These are phyloP conservation scores for Leptopilina drosophilae DNA, from an alignment of 2,888 invertebrate species.

Conservation along the genomic window DNA sequence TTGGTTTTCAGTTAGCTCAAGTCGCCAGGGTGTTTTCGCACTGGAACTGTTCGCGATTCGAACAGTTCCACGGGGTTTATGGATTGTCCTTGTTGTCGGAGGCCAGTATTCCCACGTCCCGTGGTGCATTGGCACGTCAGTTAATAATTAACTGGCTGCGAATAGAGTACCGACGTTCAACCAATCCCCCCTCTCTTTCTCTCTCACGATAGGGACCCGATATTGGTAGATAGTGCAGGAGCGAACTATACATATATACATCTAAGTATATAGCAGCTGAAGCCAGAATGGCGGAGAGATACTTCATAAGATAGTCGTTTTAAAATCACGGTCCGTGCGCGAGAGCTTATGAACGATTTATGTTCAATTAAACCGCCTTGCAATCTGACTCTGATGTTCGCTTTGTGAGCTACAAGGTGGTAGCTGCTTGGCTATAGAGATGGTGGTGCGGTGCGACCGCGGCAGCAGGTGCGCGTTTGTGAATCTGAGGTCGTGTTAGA, in stretches of 20 bases:
- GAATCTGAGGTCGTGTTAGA: slow-evolving; percentile 56
- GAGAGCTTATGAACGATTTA: slow-evolving; percentile 68
- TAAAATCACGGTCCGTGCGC: slow-evolving; percentile 60
- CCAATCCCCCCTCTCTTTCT: slow-evolving; percentile 25
- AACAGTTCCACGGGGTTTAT: slow-evolving; percentile 16
- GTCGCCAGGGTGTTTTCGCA: too few species aligned
- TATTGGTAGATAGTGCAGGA: slow-evolving; percentile 31
- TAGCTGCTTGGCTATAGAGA: slow-evolving; percentile 44
- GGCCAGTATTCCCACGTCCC: slow-evolving; percentile 40
- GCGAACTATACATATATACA: slow-evolving; percentile 43
- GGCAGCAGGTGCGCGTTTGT: slow-evolving; percentile 59
- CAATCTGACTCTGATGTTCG: slow-evolving; percentile 65
- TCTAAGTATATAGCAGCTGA: slow-evolving; percentile 43
- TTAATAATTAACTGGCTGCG: slow-evolving; percentile 54
- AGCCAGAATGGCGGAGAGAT: slow-evolving; percentile 59
- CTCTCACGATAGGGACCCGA: slow-evolving; percentile 43
- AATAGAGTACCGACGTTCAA: slow-evolving; percentile 50
- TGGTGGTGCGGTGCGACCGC: slow-evolving; percentile 53
- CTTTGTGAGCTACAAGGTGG: slow-evolving; percentile 63
- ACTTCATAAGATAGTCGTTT: slow-evolving; percentile 67
- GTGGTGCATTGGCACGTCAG: slow-evolving; percentile 40
- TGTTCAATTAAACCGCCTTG: slow-evolving; percentile 68
- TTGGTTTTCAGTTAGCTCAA: too few species aligned
- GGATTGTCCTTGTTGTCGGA: slow-evolving; percentile 37
- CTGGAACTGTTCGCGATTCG: not conserved